Conservation (phyloP, 1,140 invertebrate species). For the Tetragnatha versicolor region DNA sequence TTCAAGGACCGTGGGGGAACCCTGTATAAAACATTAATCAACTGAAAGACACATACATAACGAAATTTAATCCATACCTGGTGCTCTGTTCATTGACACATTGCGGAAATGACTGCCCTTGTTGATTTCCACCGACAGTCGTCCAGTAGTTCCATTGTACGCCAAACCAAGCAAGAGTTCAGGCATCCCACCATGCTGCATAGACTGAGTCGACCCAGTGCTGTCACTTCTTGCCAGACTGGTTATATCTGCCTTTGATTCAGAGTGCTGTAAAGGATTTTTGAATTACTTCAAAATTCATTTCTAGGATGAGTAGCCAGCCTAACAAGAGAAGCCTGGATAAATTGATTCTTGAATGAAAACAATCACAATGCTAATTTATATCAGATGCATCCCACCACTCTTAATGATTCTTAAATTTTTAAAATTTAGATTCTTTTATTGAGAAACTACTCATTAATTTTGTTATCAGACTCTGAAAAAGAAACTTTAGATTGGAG, state of each 20-base stretch:
- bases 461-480: not conserved
- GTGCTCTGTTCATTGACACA: conserved; percentile 66
- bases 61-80: too few relatives aligned
- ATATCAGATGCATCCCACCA: too few relatives aligned
- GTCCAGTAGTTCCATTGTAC: conserved; percentile 91
- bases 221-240: conserved; percentile 89
- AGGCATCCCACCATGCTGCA: conserved; percentile 86
- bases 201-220: conserved; percentile 90
- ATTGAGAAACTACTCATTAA: not conserved
- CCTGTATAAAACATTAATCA: too few relatives aligned
- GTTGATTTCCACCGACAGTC: conserved; percentile 88
- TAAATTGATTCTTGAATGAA: not conserved
- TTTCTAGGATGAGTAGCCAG: not conserved
- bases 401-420: too few relatives aligned
- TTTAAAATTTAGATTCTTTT: not conserved
- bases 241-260: conserved; percentile 67
- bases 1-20: too few relatives aligned
- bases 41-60: too few relatives aligned
- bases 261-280: conserved; percentile 61
- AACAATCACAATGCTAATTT: too few relatives aligned
- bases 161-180: conserved; percentile 87
- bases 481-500: too few relatives aligned
- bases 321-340: not conserved
- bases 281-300: not conserved
- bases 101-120: conserved; percentile 92